Evolutionary conservation across 2,113 vertebrate species (phyloP).

Genomic region (Eira barbara): DNA sequence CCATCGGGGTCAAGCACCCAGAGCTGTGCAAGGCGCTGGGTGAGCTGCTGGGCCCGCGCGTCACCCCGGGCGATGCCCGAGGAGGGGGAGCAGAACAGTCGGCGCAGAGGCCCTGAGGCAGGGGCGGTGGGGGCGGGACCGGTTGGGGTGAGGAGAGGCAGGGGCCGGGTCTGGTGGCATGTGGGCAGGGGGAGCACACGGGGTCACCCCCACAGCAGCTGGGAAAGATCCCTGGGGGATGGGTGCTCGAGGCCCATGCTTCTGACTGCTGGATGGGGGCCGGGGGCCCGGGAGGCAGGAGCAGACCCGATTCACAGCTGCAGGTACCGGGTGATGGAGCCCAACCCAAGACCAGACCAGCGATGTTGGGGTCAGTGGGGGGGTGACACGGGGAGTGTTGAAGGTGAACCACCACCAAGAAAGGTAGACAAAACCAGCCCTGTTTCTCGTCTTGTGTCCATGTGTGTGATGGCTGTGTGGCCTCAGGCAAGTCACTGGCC

Average conservation of each 20-base stretch:
- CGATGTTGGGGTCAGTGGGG: background rate
- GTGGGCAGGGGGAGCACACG: background rate
- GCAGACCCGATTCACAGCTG: background rate
- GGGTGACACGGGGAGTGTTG: no score
- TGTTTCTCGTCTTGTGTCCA: no score
- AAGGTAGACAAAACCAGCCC: background rate
- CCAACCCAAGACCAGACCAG: background rate
- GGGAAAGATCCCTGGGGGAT: no score
- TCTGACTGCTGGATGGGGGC: background rate
- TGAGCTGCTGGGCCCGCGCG: conserved; percentile 77
- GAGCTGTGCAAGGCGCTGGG: conserved; percentile 97
- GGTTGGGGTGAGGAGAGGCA: accelerated
- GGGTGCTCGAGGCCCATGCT: background rate
- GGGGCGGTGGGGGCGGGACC: accelerated
- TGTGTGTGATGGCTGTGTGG: background rate
- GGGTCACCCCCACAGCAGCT: background rate
- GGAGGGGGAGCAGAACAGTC: background rate
- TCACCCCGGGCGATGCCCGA: background rate
- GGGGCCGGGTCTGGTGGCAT: background rate
- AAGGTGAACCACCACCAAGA: background rate
- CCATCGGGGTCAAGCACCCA: conserved; percentile 93
- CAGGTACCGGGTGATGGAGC: background rate
- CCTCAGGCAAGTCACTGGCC: background rate
- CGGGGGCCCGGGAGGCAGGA: accelerated
- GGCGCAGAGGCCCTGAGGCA: background rate